Conservation (phyloP, 1,140 invertebrate species). For the Dufourea novaeangliae region DNA sequence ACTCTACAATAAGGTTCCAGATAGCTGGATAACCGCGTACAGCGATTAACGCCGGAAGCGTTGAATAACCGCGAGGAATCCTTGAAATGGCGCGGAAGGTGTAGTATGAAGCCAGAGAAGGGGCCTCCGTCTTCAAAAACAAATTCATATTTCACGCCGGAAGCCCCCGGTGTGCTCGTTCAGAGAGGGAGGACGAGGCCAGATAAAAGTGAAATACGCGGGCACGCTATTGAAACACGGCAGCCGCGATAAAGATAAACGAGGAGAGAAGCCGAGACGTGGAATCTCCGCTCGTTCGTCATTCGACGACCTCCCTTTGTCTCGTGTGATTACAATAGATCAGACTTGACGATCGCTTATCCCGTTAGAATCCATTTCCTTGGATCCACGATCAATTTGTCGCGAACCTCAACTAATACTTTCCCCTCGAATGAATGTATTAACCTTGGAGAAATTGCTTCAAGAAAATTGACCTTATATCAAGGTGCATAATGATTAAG, state of each 20-base stretch:
- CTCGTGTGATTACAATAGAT: constrained; percentile 63
- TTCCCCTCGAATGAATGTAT: not conserved
- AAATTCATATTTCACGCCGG: constrained; percentile 75
- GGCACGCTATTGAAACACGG: constrained; percentile 53
- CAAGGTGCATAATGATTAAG: too few species aligned
- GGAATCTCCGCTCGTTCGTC: constrained; percentile 58
- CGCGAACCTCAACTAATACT: not conserved
- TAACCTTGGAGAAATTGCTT: not conserved
- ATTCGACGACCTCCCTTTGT: constrained; percentile 64
- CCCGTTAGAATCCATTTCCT: constrained; percentile 58
- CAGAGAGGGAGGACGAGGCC: constrained; percentile 51
- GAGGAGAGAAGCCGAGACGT: constrained; percentile 58
- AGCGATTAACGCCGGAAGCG: constrained; percentile 44
- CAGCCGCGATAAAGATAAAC: constrained; percentile 67
- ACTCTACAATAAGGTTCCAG: not conserved
- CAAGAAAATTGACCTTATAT: too few species aligned
- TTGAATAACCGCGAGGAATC: constrained; percentile 24
- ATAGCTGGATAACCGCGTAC: not conserved
- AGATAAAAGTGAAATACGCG: constrained; percentile 76
- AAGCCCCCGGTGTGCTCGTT: constrained; percentile 56
- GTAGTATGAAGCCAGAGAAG: constrained; percentile 28
- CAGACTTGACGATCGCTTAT: constrained; percentile 62
- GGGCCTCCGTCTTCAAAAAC: constrained; percentile 61
- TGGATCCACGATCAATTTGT: constrained; percentile 32
- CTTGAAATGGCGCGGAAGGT: constrained; percentile 24